Evolutionary conservation across 1,140 invertebrate species (phyloP).

Genomic region (Aphelenchoides besseyi): DNA sequence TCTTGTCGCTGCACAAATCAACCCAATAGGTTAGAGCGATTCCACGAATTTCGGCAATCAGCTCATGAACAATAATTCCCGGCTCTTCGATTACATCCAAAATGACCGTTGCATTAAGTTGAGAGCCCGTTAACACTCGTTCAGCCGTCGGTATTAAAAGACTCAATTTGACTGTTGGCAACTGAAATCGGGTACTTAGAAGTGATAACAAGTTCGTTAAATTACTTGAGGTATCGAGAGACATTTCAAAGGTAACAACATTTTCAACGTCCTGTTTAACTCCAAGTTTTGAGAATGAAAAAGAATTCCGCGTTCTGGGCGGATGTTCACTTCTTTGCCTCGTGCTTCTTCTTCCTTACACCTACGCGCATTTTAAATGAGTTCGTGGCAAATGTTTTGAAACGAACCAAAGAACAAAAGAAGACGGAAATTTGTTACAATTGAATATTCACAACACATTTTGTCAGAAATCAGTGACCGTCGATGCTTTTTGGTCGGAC

Average conservation of each 20-base stretch:
- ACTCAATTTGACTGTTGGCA: background rate
- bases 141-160: background rate
- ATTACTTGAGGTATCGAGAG: background rate
- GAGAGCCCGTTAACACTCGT: background rate
- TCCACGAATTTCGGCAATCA: conserved; percentile 53
- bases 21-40: conserved; percentile 57
- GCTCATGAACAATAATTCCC: conserved; percentile 33
- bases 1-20: conserved; percentile 60
- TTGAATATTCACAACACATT: no score
- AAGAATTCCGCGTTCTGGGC: no score
- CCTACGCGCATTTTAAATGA: no score
- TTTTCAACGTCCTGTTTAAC: background rate
- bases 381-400: no score
- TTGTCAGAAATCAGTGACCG: no score
- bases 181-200: background rate
- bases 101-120: background rate
- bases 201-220: background rate
- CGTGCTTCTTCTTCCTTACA: no score
- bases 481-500: no score
- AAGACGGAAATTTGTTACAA: no score
- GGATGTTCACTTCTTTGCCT: no score
- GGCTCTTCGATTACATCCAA: background rate
- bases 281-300: background rate
- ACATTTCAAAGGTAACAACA: background rate
- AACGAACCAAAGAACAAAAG: no score